Evolutionary conservation across 2,888 invertebrate genomes (phyloP).

Genomic region (Polydrusus pterygomalis): DNA sequence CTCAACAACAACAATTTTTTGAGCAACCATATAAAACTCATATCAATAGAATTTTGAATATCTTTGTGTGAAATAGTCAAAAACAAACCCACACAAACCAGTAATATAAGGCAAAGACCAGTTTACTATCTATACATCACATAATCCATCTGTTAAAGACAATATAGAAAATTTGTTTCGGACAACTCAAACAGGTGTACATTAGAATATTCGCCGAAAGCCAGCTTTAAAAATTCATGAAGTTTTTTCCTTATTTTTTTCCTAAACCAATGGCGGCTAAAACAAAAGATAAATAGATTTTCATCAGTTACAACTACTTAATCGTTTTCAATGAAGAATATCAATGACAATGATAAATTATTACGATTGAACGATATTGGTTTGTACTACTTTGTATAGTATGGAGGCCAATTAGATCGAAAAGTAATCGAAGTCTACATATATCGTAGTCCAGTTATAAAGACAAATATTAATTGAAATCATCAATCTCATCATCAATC

Average conservation of each 20-base stretch:
- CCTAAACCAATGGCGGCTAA: not conserved
- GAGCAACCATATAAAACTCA: conserved; percentile 3
- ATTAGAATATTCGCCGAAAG: conserved; percentile 53
- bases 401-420: too few relatives aligned
- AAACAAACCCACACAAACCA: conserved; percentile 51
- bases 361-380: not conserved
- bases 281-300: conserved; percentile 4
- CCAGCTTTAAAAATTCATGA: conserved; percentile 53
- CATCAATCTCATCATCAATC: too few relatives aligned
- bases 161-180: conserved; percentile 57
- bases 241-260: conserved; percentile 35
- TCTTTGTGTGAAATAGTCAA: conserved; percentile 7
- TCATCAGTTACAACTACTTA: conserved; percentile 2
- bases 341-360: not conserved
- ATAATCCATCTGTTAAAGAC: conserved; percentile 54
- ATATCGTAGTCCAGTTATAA: too few relatives aligned
- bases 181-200: conserved; percentile 59
- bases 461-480: too few relatives aligned
- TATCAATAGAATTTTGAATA: conserved; percentile 8
- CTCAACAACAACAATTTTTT: not conserved
- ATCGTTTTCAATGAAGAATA: not conserved
- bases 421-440: too few relatives aligned
- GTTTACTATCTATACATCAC: conserved; percentile 53
- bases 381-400: too few relatives aligned
- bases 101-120: conserved; percentile 56